These are phyloP conservation scores for Strigamia transsilvanica DNA, from an alignment of 2,888 invertebrate species.

Conservation along the genomic window DNA sequence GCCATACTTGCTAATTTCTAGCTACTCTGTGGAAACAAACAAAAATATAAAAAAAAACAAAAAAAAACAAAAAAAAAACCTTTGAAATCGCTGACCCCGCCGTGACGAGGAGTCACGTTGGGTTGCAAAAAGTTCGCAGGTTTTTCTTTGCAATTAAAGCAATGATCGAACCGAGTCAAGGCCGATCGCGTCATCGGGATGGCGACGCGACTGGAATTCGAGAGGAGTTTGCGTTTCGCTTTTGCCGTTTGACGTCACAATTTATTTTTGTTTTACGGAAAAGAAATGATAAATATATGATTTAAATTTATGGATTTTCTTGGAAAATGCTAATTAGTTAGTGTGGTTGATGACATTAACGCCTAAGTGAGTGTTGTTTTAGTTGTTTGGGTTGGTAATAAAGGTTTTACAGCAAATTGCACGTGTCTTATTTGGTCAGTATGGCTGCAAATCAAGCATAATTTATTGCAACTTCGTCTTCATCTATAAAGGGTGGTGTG, in stretches of 20 bases:
- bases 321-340: too few relatives aligned
- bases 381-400: too few relatives aligned
- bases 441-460: too few relatives aligned
- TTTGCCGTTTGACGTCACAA: not conserved
- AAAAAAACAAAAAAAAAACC: not conserved
- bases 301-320: too few relatives aligned
- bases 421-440: too few relatives aligned
- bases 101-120: not conserved
- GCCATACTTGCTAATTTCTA: not conserved
- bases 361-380: too few relatives aligned
- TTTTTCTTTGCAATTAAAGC: constrained; percentile 3
- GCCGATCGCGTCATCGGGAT: constrained; percentile 6
- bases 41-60: too few relatives aligned
- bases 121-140: not conserved
- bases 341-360: too few relatives aligned
- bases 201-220: not conserved
- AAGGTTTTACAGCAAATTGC: too few relatives aligned
- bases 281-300: too few relatives aligned
- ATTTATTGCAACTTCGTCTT: too few relatives aligned
- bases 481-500: too few relatives aligned
- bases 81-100: not conserved
- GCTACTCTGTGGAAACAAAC: not conserved
- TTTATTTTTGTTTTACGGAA: not conserved
- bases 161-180: constrained; percentile 26
- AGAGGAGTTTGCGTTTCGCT: not conserved